Base-by-base conservation (phyloP, 2,113 vertebrate species). In the Spheniscus mendiculus region DNA sequence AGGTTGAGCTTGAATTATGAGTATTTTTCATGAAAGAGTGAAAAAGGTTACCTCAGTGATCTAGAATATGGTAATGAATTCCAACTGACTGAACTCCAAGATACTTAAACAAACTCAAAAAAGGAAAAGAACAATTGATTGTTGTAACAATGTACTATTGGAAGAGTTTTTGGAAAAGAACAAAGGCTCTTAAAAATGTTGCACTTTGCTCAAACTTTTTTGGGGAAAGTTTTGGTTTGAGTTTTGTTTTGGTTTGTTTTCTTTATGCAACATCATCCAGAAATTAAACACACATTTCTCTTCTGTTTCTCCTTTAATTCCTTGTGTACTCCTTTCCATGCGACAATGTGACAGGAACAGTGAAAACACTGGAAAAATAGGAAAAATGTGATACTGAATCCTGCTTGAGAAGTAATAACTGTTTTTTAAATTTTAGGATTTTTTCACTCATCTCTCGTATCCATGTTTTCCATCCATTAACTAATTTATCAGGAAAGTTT, bases 1-100 rank as follows among this genome's bases (percentile, higher is more conserved):
- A 53, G 5, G 11, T 58, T 76, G 32, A 85, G 4, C 12, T 66
- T 81, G 40, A 84, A 67, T 69, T 47, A 20, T 0, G 0, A 50
- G 0, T 32, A 47, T 81, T 59, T 81, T 65, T 42, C 21, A 58
- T 23, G 5, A 62, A 61, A 62, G 23, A 34, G 9, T 45, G 18
- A 73, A 71, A 62, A 63, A 34, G 2, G 12, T 71, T 81, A 5
- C 55, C 27, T 76, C 21, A 66, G 13, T 50, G 5, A 10, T 52
- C n/a, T 65, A 59, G 44, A 79, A 58, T 15, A 69, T 34, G 47
- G 20, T 32, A 49, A 80, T 23, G 9, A 58, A 63, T 65, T 78
- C 8, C 23, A 79, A 3, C 20, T 65, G 23, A n/a, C 21, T 86
- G 3, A 84, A 49, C 9, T 71, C 3, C 16, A 58, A 71, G 23